These are phyloP conservation scores for Bombus sylvicola DNA, from an alignment of 1,140 invertebrate species.

Conservation along the genomic window DNA sequence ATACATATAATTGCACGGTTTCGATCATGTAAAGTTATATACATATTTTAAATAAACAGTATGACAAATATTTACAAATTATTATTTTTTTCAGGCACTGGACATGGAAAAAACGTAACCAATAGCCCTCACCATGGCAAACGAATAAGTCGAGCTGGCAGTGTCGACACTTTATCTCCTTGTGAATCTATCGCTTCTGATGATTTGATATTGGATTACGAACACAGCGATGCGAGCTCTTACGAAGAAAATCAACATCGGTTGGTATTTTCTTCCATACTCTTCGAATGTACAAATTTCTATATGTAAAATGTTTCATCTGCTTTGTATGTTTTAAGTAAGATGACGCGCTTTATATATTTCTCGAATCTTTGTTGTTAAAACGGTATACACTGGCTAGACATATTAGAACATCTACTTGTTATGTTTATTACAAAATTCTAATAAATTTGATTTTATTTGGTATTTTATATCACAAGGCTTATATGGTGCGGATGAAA, in stretches of 20 bases:
- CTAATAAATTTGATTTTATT: too few species aligned
- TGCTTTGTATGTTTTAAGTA: not conserved
- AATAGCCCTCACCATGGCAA: constrained; percentile 79
- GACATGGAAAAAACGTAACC: constrained; percentile 70
- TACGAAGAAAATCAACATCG: constrained; percentile 88
- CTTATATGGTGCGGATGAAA: too few species aligned
- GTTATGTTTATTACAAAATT: not conserved
- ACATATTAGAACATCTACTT: not conserved
- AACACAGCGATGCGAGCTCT: constrained; percentile 88
- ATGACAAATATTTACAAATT: not conserved
- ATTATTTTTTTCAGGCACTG: constrained; percentile 52
- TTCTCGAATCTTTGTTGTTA: not conserved
- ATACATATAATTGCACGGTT: not conserved
- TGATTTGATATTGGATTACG: constrained; percentile 92
- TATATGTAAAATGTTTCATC: not conserved
- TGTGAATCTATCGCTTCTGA: constrained; percentile 91
- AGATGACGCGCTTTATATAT: not conserved
- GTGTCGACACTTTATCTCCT: constrained; percentile 89
- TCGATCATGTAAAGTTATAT: not conserved
- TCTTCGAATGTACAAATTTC: not conserved
- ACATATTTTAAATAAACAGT: not conserved
- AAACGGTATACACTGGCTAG: too few species aligned
- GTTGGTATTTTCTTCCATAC: constrained; percentile 74
- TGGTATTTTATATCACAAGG: too few species aligned
- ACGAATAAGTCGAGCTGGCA: constrained; percentile 84